Conservation (phyloP, 1,140 invertebrate genomes). For the Drosophila varians region DNA sequence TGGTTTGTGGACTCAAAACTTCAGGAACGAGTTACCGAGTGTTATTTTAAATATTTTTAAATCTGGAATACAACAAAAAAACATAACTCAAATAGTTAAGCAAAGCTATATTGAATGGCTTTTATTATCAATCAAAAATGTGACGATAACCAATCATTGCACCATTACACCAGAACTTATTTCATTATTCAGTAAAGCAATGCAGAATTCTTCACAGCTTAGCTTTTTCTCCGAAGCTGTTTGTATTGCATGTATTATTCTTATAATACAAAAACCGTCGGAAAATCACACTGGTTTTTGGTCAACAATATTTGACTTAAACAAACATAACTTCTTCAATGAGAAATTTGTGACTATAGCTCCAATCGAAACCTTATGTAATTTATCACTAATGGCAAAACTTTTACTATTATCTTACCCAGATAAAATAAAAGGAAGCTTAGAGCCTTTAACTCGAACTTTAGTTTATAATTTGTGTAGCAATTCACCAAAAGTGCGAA, state of each 20-base stretch:
- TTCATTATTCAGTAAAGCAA: conserved; percentile 89
- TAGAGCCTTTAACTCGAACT: conserved; percentile 86
- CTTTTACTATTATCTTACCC: conserved; percentile 87
- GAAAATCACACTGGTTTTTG: conserved; percentile 85
- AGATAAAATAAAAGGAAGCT: conserved; percentile 85
- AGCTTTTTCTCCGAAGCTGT: conserved; percentile 91
- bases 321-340: conserved; percentile 92
- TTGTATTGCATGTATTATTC: conserved; percentile 89
- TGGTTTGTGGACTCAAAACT: conserved; percentile 90
- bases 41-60: conserved; percentile 90
- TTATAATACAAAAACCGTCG: conserved; percentile 85
- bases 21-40: conserved; percentile 88
- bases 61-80: conserved; percentile 92
- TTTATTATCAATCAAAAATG: conserved; percentile 86
- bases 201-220: conserved; percentile 85
- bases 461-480: conserved; percentile 87
- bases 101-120: conserved; percentile 91
- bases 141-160: conserved; percentile 24
- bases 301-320: conserved; percentile 88
- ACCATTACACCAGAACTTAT: conserved; percentile 84
- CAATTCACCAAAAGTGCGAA: conserved; percentile 73
- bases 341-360: conserved; percentile 91
- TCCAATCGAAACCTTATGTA: conserved; percentile 88
- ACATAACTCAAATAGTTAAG: conserved; percentile 90
- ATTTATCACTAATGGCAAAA: conserved; percentile 87